Percentiles rank a stretch among this genome's conserved stretches.
These are phyloP conservation scores for Poeciliopsis occidentalis DNA, from an alignment of 2,113 vertebrate genomes.

Conservation along the genomic window DNA sequence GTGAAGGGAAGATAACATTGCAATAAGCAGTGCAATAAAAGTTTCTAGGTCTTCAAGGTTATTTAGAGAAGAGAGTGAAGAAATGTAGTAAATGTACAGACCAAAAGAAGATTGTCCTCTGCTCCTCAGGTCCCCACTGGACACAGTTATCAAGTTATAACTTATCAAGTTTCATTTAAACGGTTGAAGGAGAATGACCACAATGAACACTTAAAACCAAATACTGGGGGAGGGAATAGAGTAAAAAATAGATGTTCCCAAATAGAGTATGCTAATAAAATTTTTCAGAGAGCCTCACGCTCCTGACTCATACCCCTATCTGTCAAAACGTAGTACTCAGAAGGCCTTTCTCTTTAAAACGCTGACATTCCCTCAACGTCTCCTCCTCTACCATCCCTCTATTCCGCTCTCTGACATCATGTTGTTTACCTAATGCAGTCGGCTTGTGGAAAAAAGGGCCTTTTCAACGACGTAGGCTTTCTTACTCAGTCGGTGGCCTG, in stretches of 20 bases:
- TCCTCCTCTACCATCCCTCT: constrained; percentile 6
- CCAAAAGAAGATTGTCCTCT: constrained; percentile 3
- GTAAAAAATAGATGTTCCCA: constrained; percentile 21
- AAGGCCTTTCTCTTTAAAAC: constrained; percentile 15
- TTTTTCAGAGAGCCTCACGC: constrained; percentile 37
- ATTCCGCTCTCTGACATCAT: constrained; percentile 15
- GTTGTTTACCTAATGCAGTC: constrained; percentile 32
- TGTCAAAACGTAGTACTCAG: constrained; percentile 25
- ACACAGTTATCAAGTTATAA: background rate
- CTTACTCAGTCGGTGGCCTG: constrained; percentile 53
- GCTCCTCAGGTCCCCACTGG: constrained; percentile 19
- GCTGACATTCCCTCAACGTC: constrained; percentile 5
- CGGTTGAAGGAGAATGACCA: constrained; percentile 24
- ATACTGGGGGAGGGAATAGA: constrained; percentile 29
- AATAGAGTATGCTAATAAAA: constrained; percentile 53
- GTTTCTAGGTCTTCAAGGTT: background rate
- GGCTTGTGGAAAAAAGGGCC: constrained; percentile 31
- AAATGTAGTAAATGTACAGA: background rate
- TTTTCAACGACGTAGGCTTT: constrained; percentile 16
- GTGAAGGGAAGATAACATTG: background rate
- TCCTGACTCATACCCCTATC: constrained; percentile 44
- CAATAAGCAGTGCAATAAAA: background rate
- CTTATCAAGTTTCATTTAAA: constrained; percentile 24
- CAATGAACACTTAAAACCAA: constrained; percentile 27
- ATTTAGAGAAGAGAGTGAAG: constrained; percentile 4